These are phyloP conservation scores for Sanderia malayensis DNA, from an alignment of 30 jellyfish, hydroid and myxozoan species.

Conservation along the genomic window DNA sequence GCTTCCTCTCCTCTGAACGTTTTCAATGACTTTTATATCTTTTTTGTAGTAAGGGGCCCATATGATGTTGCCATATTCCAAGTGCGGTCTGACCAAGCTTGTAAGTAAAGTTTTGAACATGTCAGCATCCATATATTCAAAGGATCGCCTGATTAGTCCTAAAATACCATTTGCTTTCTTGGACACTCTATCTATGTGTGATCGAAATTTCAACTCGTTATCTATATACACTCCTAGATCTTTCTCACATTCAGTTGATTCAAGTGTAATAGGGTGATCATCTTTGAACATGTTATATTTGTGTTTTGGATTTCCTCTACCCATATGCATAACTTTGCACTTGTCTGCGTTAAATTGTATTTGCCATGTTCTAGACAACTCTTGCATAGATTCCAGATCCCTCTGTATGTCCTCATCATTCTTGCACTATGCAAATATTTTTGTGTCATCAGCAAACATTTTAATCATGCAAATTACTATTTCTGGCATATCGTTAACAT, in stretches of 20 bases:
- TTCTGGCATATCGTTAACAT: constrained; percentile 40
- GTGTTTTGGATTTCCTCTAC: constrained; percentile 37
- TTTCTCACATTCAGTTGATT: constrained; percentile 2
- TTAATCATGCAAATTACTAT: constrained; percentile 4
- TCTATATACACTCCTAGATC: not conserved
- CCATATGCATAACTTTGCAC: constrained; percentile 35
- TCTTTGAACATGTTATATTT: constrained; percentile 3
- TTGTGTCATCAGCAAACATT: constrained; percentile 48
- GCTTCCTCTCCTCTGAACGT: too few relatives aligned
- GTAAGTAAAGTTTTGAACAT: too few relatives aligned
- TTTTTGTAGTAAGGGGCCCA: too few relatives aligned
- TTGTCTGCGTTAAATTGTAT: constrained; percentile 24
- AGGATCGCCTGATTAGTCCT: too few relatives aligned
- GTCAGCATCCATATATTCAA: too few relatives aligned
- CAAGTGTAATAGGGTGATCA: not conserved
- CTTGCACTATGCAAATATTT: constrained; percentile 19
- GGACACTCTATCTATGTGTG: too few relatives aligned
- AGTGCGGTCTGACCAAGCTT: too few relatives aligned
- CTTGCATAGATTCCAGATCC: constrained; percentile 14
- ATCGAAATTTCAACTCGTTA: too few relatives aligned
- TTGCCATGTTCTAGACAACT: constrained; percentile 23
- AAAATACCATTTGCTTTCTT: too few relatives aligned
- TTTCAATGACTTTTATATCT: too few relatives aligned
- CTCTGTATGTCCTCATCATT: constrained; percentile 38
- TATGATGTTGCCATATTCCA: too few relatives aligned